phyloP scores from a whole-genome alignment of 2,797 vertebrate genomes.

The Cryptoblepharus egeriae region DNA sequence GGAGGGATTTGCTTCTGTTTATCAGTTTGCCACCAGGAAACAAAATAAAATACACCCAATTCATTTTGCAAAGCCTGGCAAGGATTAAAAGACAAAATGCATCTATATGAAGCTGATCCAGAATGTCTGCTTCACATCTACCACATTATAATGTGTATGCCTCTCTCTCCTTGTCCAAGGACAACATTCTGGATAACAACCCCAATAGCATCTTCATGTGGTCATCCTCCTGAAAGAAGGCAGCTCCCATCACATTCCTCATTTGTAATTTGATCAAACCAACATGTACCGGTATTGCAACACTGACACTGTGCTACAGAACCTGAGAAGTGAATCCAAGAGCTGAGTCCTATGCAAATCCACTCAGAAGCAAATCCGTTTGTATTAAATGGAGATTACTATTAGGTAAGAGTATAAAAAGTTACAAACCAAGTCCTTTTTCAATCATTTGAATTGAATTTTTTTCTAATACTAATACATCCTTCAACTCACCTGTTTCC shows the following conservation, averaged over 20 bases:
- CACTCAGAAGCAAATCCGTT: neutral
- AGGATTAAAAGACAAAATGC: neutral
- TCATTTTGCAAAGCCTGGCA: neutral
- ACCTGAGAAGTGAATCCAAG: neutral
- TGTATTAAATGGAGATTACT: neutral
- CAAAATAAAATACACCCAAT: neutral
- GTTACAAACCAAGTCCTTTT: neutral
- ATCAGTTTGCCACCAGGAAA: neutral
- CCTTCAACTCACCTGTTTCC: too few relatives aligned
- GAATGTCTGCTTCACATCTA: neutral
- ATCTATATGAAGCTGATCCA: neutral
- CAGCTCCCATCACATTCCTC: neutral
- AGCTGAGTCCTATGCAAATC: too few relatives aligned
- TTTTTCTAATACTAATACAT: too few relatives aligned
- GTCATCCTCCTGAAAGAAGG: neutral
- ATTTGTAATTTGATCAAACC: slow-evolving; percentile 14
- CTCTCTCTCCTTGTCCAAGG: neutral
- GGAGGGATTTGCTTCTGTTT: neutral
- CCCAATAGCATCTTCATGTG: neutral
- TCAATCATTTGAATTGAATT: neutral
- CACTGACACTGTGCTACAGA: neutral
- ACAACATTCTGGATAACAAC: too few relatives aligned
- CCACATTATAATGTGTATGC: neutral
- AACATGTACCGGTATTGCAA: neutral
- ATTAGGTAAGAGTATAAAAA: too few relatives aligned